These are phyloP conservation scores for Aphis craccivora DNA, from an alignment of 1,140 invertebrate genomes.

Conservation along the genomic window DNA sequence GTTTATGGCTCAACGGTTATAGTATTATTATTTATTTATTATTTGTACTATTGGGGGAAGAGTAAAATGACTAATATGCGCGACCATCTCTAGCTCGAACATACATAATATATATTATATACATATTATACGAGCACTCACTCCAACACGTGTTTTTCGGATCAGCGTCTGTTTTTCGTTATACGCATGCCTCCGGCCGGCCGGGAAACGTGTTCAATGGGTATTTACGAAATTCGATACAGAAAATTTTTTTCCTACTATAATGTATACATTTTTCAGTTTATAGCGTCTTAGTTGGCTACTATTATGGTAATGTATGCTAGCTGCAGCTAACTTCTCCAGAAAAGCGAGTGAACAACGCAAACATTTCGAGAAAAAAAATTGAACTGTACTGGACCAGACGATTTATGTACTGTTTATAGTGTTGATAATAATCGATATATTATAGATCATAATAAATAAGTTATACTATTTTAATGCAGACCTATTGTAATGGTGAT, in stretches of 20 bases:
- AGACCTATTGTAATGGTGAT: background rate
- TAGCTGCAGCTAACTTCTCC: background rate
- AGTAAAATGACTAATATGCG: background rate
- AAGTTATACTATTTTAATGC: background rate
- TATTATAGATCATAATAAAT: background rate
- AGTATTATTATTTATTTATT: background rate
- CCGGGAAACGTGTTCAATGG: constrained; percentile 46
- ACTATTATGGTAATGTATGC: too few relatives aligned
- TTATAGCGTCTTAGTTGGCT: background rate
- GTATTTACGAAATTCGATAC: constrained; percentile 49
- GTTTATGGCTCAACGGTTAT: constrained; percentile 5
- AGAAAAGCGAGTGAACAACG: background rate
- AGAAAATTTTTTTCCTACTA: background rate
- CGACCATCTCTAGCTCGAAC: background rate
- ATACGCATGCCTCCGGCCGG: background rate
- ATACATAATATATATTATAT: background rate
- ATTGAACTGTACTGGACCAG: background rate
- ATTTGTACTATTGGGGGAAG: background rate
- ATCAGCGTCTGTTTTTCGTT: constrained; percentile 45
- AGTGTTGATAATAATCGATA: background rate
- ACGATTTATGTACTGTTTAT: background rate
- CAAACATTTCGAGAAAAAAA: background rate
- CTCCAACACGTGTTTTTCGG: constrained; percentile 37
- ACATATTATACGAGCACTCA: background rate
- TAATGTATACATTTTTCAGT: background rate